Conservation (phyloP, 2,888 invertebrate species). For the Drosophila dives region DNA sequence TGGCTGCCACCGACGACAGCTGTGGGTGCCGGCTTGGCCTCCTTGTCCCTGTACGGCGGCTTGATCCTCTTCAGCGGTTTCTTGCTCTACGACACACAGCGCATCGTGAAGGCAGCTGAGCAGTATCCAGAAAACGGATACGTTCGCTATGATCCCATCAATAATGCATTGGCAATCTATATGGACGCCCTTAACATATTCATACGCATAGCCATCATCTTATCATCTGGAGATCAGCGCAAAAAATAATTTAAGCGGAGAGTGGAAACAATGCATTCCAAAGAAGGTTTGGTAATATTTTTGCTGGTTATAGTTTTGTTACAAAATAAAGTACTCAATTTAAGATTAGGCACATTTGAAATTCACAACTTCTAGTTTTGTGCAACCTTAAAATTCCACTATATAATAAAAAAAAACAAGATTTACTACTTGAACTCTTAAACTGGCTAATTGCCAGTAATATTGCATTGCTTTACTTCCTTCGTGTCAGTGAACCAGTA, state of each 20-base stretch:
- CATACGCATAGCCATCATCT: slow-evolving; percentile 95
- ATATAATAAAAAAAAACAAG: neutral
- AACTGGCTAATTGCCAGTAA: neutral
- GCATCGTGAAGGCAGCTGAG: slow-evolving; percentile 94
- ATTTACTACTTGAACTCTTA: neutral
- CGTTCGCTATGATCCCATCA: slow-evolving; percentile 95
- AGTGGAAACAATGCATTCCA: neutral
- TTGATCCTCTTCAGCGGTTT: slow-evolving; percentile 96
- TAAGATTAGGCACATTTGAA: neutral
- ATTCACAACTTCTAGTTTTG: neutral
- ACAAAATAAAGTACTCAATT: slow-evolving; percentile 17
- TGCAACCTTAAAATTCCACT: neutral
- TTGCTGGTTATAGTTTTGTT: neutral
- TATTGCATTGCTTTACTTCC: neutral
- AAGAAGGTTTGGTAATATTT: slow-evolving; percentile 25
- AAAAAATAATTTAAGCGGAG: slow-evolving; percentile 40
- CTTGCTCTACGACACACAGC: slow-evolving; percentile 97
- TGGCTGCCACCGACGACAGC: slow-evolving; percentile 96
- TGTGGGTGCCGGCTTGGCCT: slow-evolving; percentile 95
- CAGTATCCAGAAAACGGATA: slow-evolving; percentile 88
- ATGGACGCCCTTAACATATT: slow-evolving; percentile 98
- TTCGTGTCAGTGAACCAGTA: neutral
- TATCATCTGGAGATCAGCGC: slow-evolving; percentile 88
- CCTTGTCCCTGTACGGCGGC: slow-evolving; percentile 97
- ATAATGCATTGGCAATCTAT: slow-evolving; percentile 97